Evolutionary conservation across 2,888 invertebrate species (phyloP), one percentile per base, ranked within the genome.

Genomic region (Xanthorhoe spadicearia): DNA sequence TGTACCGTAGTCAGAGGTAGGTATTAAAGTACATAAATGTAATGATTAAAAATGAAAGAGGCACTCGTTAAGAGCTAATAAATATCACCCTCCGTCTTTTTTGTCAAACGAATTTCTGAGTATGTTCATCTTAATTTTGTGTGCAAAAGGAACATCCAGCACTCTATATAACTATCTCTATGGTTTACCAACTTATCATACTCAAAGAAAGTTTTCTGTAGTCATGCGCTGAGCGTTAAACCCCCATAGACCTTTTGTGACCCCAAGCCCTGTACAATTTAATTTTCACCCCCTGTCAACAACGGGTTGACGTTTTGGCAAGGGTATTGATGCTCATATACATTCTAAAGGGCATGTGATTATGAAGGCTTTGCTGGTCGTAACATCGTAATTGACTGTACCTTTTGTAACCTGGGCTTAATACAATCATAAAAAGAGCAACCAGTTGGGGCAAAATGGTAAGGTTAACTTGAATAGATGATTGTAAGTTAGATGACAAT

Each of bases 241-340:
- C 67, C 69, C 51, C 52, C 52, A 15, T 57, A 19, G 63, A 57
- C 48, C 64, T 46, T 68, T 70, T 67, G 64, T 64, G 63, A 66
- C 66, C 64, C 64, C 49, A 54, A 51, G 64, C 66, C 69, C 69
- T 76, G 56, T 54, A 67, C 72, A 74, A 81, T 82, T 79, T 73
- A 75, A 80, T 78, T 78, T 76, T 74, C 75, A 74, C 54, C 71
- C 73, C 72, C 66, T 65, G 71, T 77, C 73, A 70, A 73, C 69
- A 64, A 73, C 69, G 70, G 69, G 54, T 69, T 69, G 73, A 79
- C 78, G 72, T 78, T 77, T 70, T 72, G 73, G 71, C 68, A 67
- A 61, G 74, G 69, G 75, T 74, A 68, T 64, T 65, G 66, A 67
- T 73, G 68, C 70, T 72, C 66, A 73, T 64, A 63, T 66, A 64